Conservation (phyloP, 1,140 invertebrate species). For the Magallana ariakensis region DNA sequence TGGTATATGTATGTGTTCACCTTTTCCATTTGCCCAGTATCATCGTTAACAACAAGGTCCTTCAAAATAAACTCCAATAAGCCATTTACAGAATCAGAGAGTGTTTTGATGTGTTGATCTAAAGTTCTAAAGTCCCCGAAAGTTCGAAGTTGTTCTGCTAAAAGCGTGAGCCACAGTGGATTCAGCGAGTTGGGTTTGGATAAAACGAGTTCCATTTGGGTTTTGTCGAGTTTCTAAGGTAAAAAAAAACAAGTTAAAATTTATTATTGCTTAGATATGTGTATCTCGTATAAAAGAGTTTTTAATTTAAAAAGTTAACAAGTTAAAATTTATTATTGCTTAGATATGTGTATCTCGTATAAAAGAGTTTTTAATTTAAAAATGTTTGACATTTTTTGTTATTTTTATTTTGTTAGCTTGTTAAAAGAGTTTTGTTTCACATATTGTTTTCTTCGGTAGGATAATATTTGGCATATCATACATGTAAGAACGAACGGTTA, state of each 20-base stretch:
- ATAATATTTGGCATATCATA: no score
- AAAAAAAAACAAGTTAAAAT: not conserved
- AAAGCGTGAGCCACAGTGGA: conserved; percentile 76
- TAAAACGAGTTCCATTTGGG: conserved; percentile 71
- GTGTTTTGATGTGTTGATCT: conserved; percentile 67
- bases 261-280: no score
- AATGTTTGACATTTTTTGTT: no score
- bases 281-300: no score
- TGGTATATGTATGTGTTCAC: not conserved
- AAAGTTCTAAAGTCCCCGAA: conserved; percentile 77
- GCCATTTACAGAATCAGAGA: conserved; percentile 69
- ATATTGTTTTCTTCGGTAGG: no score
- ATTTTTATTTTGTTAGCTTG: no score
- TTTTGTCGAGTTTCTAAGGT: conserved; percentile 71
- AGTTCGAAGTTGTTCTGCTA: conserved; percentile 76
- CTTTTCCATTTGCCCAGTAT: conserved; percentile 56
- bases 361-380: no score
- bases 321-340: no score
- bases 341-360: no score
- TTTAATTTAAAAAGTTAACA: no score
- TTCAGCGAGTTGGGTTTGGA: conserved; percentile 64
- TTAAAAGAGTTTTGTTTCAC: no score
- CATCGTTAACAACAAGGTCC: conserved; percentile 73
- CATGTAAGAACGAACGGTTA: no score
- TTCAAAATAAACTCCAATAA: conserved; percentile 70